Base-by-base conservation (phyloP, 1,140 invertebrate species). In the Drosophila kepulauana region DNA sequence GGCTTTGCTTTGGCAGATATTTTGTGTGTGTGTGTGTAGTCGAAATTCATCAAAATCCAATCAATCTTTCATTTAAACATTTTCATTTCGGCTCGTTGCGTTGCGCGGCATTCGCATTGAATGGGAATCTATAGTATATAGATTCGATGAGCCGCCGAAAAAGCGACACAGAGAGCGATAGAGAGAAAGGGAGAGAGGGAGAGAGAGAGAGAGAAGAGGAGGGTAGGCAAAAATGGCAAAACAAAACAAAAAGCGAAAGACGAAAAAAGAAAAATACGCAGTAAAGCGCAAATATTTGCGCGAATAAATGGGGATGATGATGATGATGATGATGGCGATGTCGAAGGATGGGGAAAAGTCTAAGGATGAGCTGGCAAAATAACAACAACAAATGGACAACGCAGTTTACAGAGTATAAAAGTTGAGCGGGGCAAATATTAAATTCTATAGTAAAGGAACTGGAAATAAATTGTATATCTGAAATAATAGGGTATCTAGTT, bases 21-120 rank as follows among this genome's bases (percentile, higher is more conserved):
- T 72, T 43, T 51, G 59, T 51, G 64, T 62, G 70, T 51, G 66
- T 75, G 67, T 67, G 80, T 82, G 82, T 79, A 78, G 75, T 74
- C 45, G 82, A 86, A 86, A 86, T 87, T 86, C 82, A 86, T 86
- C 82, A 86, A 86, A 86, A 88, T 88, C 82, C 82, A 87, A 87
- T 87, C 82, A 87, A 87, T 87, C 82, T 87, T 88, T 87, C 82
- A 87, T 88, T 88, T 87, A 87, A 87, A 87, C 82, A 87, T 87
- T 87, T 87, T 87, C 82, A 87, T 87, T 87, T 87, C 84, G 77
- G 84, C 73, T 87, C 84, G 82, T 66, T 88, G 82, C 82, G 81
- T 72, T 67, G 81, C 67, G 81, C 46, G 66, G 43, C 64, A 65
- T 74, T 81, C 79, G 64, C 79, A 75, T 70, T 85, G 74, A 86